These are phyloP conservation scores for Catharus fuscescens DNA, from an alignment of 2,113 vertebrate species.

Conservation along the genomic window DNA sequence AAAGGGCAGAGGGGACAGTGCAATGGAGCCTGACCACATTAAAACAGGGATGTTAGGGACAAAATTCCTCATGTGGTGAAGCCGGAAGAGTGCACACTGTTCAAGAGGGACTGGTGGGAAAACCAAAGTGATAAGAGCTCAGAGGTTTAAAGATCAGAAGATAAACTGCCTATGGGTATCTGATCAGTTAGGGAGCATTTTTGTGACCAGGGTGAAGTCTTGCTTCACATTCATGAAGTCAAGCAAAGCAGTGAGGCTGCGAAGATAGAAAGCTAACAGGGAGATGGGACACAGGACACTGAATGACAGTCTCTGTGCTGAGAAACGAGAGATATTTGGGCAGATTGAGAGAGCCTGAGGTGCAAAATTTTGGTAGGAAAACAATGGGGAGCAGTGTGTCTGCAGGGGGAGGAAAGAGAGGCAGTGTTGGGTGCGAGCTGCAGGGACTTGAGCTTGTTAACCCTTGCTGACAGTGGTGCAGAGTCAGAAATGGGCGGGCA, in stretches of 20 bases:
- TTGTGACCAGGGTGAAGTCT: background rate
- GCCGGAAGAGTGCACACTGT: background rate
- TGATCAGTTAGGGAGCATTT: background rate
- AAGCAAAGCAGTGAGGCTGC: background rate
- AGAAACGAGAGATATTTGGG: background rate
- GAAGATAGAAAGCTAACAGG: background rate
- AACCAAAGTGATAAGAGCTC: background rate
- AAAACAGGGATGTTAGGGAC: background rate
- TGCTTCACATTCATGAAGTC: background rate
- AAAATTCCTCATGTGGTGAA: background rate
- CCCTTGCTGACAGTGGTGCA: background rate
- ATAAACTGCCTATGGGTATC: background rate
- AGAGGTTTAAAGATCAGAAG: background rate
- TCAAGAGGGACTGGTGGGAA: background rate
- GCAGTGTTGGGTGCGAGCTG: background rate
- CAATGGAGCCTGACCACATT: accelerated
- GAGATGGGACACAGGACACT: background rate
- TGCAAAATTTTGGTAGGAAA: background rate
- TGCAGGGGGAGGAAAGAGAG: background rate
- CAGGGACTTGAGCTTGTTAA: background rate
- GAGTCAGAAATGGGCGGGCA: background rate
- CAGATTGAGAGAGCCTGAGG: background rate
- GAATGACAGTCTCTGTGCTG: background rate
- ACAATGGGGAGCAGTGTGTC: background rate
- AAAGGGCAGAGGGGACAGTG: background rate